phyloP scores from a whole-genome alignment of 2,888 invertebrate species.

The Malthinus flaveolus region DNA sequence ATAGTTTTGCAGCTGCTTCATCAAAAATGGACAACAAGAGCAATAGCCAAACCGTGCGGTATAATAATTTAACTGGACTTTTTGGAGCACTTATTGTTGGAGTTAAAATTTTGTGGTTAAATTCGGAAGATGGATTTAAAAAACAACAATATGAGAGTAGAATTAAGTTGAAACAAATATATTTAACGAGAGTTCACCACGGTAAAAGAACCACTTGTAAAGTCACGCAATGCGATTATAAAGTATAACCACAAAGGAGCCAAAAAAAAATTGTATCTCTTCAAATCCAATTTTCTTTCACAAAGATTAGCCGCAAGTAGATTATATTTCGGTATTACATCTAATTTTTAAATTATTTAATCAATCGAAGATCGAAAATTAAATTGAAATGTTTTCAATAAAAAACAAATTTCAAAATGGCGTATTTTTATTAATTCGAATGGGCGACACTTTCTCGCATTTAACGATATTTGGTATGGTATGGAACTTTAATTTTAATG shows the following conservation, averaged over 20 bases:
- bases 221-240: constrained; percentile 27
- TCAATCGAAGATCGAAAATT: too few species aligned
- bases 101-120: neutral
- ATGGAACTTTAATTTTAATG: too few species aligned
- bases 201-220: constrained; percentile 24
- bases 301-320: constrained; percentile 1
- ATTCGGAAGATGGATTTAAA: neutral
- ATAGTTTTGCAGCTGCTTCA: too few species aligned
- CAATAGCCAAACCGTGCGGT: too few species aligned
- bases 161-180: constrained; percentile 16
- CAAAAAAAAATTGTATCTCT: neutral
- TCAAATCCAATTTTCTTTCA: constrained; percentile 1
- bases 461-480: too few species aligned
- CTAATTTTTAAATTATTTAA: too few species aligned
- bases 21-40: too few species aligned
- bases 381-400: too few species aligned
- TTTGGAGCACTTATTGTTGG: neutral
- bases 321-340: neutral
- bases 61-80: too few species aligned
- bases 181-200: constrained; percentile 25
- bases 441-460: too few species aligned
- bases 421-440: too few species aligned
- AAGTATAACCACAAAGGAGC: constrained; percentile 20
- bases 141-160: neutral
- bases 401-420: too few species aligned